Evolutionary conservation across 2,113 vertebrate genomes (phyloP).

Genomic region (Oxyruncus cristatus): DNA sequence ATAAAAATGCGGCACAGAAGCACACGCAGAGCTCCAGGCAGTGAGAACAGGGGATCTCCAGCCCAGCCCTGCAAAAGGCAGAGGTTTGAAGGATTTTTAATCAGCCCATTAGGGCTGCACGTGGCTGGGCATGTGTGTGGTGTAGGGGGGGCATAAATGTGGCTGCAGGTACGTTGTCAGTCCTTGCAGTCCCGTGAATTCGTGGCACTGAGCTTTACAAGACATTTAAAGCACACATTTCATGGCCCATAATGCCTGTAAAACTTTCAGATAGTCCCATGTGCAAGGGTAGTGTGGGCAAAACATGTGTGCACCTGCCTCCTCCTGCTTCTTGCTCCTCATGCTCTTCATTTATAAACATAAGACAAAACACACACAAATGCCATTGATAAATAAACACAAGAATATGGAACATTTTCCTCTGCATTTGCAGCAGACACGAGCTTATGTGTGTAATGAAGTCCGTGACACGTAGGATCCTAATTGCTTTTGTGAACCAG

Average conservation of each 20-base stretch:
- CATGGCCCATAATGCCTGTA: too few species aligned
- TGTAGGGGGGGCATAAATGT: rapidly evolving
- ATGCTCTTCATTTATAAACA: background rate
- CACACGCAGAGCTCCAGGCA: background rate
- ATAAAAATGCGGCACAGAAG: background rate
- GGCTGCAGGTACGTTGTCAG: background rate
- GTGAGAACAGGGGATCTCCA: background rate
- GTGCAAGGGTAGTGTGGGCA: background rate
- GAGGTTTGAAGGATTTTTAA: background rate
- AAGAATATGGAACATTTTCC: background rate
- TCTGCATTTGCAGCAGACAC: background rate
- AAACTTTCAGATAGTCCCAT: background rate
- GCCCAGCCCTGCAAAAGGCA: background rate
- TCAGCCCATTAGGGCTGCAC: background rate
- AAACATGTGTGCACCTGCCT: background rate
- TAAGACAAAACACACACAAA: background rate
- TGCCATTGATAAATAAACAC: background rate
- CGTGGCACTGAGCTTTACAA: background rate
- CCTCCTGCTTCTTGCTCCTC: background rate
- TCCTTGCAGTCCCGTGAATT: background rate
- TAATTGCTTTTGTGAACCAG: constrained; percentile 16
- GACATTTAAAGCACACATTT: too few species aligned
- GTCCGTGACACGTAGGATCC: background rate
- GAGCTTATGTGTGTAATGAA: background rate
- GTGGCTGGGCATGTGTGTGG: background rate